These are phyloP conservation scores for Squalus acanthias DNA, from an alignment of 2,797 vertebrate genomes.

Conservation along the genomic window DNA sequence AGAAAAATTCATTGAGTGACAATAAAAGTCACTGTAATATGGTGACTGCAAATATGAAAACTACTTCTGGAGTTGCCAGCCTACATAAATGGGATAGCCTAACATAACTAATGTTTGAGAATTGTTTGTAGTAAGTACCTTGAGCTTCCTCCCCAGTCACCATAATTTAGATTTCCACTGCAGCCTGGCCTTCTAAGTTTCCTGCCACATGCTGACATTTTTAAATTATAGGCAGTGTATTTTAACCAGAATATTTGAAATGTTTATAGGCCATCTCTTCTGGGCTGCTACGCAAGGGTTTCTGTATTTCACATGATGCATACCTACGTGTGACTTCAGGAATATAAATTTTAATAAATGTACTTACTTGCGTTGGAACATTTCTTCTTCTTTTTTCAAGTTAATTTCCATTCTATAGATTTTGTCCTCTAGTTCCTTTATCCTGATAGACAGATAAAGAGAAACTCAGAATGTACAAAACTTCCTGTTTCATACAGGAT, in stretches of 20 bases:
- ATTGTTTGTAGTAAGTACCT: background rate
- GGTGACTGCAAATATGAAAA: background rate
- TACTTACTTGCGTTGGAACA: slow-evolving; percentile 63
- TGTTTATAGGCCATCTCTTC: background rate
- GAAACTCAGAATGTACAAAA: background rate
- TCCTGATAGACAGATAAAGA: slow-evolving; percentile 52
- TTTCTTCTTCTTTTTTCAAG: slow-evolving; percentile 54
- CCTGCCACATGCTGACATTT: background rate
- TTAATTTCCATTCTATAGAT: slow-evolving; percentile 50
- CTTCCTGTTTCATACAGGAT: background rate
- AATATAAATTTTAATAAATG: background rate
- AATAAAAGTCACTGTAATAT: background rate
- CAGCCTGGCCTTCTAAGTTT: background rate
- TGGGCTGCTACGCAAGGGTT: background rate
- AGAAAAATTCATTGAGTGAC: too few relatives aligned
- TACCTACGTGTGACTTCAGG: background rate
- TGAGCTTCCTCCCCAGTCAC: background rate
- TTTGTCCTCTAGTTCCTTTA: slow-evolving; percentile 60
- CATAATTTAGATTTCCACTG: slow-evolving; percentile 5
- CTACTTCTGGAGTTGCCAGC: background rate
- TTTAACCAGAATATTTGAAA: background rate
- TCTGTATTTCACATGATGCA: background rate
- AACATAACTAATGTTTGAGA: background rate
- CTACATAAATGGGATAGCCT: background rate
- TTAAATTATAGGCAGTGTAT: background rate